phyloP scores from a whole-genome alignment of 1,140 invertebrate genomes.

The Drosophila paulistorum region DNA sequence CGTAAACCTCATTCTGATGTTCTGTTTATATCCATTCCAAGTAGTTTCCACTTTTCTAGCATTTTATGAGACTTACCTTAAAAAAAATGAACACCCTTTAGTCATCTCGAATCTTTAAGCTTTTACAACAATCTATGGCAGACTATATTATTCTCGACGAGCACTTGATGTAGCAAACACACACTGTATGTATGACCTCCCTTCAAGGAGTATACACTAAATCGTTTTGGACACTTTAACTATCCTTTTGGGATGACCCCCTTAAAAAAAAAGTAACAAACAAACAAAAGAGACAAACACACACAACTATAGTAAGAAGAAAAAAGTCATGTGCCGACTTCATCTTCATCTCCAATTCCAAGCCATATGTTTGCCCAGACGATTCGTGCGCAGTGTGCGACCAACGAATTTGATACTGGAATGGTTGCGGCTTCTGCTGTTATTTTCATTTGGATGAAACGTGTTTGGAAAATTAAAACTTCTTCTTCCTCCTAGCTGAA shows the following conservation, averaged over 20 bases:
- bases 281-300: slow-evolving; percentile 28
- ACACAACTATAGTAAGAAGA: too few relatives aligned
- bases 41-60: too few relatives aligned
- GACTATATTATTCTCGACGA: slow-evolving; percentile 51
- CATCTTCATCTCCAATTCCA: slow-evolving; percentile 37
- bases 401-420: slow-evolving; percentile 54
- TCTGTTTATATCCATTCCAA: too few relatives aligned
- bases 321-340: slow-evolving; percentile 32
- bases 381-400: slow-evolving; percentile 47
- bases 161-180: slow-evolving; percentile 50
- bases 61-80: too few relatives aligned
- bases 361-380: slow-evolving; percentile 60
- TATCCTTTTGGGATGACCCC: slow-evolving; percentile 47
- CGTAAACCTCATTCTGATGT: too few relatives aligned
- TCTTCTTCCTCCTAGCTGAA: slow-evolving; percentile 35
- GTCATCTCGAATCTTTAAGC: not conserved
- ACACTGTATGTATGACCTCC: slow-evolving; percentile 27
- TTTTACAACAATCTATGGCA: not conserved
- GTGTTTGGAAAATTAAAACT: slow-evolving; percentile 79
- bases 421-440: slow-evolving; percentile 40
- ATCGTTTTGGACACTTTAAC: slow-evolving; percentile 64
- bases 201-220: slow-evolving; percentile 46
- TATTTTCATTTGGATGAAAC: slow-evolving; percentile 75
- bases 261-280: slow-evolving; percentile 28
- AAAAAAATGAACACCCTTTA: not conserved